Evolutionary conservation across 2,797 vertebrate species (phyloP), one percentile per base, ranked within the genome.

Genomic region (Pipistrellus pipistrellus): DNA sequence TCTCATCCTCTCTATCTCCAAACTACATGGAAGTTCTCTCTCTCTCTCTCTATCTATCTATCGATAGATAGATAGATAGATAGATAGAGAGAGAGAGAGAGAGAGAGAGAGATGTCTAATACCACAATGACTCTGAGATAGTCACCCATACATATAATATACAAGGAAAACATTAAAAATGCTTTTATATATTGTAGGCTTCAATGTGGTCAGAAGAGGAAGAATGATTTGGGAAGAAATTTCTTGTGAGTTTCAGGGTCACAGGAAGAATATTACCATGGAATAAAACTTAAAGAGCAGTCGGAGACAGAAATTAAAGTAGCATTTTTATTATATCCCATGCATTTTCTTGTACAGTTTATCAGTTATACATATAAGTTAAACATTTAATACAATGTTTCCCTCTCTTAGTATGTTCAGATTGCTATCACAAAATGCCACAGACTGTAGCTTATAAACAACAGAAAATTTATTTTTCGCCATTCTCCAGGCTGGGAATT

Each of bases 41-140:
- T 46, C 7, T 6, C 5, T 48, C 4, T 21, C 7, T 32, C 2
- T n/a, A n/a, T n/a, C n/a, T n/a, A n/a, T n/a, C n/a, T n/a, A n/a
- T n/a, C n/a, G n/a, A n/a, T n/a, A n/a, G n/a, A n/a, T n/a, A n/a
- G n/a, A n/a, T n/a, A n/a, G n/a, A n/a, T n/a, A n/a, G n/a, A n/a
- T n/a, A n/a, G n/a, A n/a, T n/a, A n/a, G n/a, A n/a, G n/a, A n/a
- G n/a, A n/a, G n/a, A n/a, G n/a, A n/a, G 38, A 38, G 38, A 38
- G 38, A 38, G 38, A 38, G 38, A 38, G 38, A 38, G 38, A 38
- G 38, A 38, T 38, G 38, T 18, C 20, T 84, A 84, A 25, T 38
- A 55, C 55, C 5, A 13, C 53, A 55, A 15, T 82, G 21, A 85
- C 6, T 4, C 3, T 94, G 30, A 66, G 20, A 5, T 53, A 57